Base-by-base conservation (phyloP, 2,888 invertebrate genomes). In the Andrena flavipes region DNA sequence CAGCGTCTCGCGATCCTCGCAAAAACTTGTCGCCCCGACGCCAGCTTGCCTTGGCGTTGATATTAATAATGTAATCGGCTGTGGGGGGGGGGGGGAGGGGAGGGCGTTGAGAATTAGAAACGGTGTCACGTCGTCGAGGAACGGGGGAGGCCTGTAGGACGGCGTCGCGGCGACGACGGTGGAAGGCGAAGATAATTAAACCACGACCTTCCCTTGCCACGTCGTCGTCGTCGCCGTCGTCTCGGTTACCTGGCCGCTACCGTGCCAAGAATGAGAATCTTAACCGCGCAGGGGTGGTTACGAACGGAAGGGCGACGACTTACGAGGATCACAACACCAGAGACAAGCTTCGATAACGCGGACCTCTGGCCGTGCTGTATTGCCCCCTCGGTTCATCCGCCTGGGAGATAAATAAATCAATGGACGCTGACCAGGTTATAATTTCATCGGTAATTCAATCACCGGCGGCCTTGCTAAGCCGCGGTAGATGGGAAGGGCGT, bases 41-140 rank as follows among this genome's bases (percentile, higher is more conserved):
- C 23, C 72, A 42, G 68, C 62, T 77, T 83, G 67, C 69, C 65
- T 16, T 63, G 76, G 84, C 82, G 82, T 80, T 82, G 86, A 86
- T 88, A 91, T 91, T 91, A 91, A 91, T 91, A 91, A 91, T 89
- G 88, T 89, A 91, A 91, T 90, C 90, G 88, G 82, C 78, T 13
- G 26, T 2, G 23, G 5, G 59, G n/a, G 60, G 10, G 16, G 13
- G 48, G 23, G 5, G 59, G n/a, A 51, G 10, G 16, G 13, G 48
- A 13, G 10, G 16, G n/a, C 5, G 49, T 80, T 80, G 84, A 75
- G 83, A 89, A 91, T 91, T 90, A 88, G 88, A 82, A 86, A 88
- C 81, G 87, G 86, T 88, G 90, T 88, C 91, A 89, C 89, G 89
- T 90, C 88, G 89, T 85, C 82, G 87, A 63, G 81, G 68, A 83